These are phyloP conservation scores for Pachyseris speciosa DNA, from an alignment of 64 coral and sea anemone genomes.

Conservation along the genomic window DNA sequence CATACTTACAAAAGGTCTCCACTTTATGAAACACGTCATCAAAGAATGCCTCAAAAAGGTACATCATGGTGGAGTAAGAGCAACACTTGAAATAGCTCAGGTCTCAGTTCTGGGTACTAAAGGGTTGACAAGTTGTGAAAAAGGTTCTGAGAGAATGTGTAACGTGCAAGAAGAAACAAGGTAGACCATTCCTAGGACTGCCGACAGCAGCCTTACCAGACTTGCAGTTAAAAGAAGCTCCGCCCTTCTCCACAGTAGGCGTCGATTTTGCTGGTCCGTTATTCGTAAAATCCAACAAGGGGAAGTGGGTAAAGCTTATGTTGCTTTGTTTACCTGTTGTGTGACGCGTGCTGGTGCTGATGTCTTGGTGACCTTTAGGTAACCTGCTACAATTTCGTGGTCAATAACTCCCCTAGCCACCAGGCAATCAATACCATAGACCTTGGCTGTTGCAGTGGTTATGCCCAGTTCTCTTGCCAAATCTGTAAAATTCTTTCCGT, in stretches of 20 bases:
- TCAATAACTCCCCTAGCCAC: too few species aligned
- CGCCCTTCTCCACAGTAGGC: conserved; percentile 48
- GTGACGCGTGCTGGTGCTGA: conserved; percentile 44
- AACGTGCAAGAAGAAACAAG: conserved; percentile 9
- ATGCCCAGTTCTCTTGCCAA: too few species aligned
- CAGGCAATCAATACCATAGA: too few species aligned
- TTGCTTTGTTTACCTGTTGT: conserved; percentile 57
- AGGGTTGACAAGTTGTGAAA: conserved; percentile 35
- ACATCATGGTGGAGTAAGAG: conserved; percentile 40
- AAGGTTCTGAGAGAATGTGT: conserved; percentile 11
- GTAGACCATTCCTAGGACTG: too few species aligned
- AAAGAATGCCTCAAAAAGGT: conserved; percentile 34
- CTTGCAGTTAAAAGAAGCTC: too few species aligned
- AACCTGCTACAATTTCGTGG: too few species aligned
- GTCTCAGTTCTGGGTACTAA: conserved; percentile 32
- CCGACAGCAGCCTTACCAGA: too few species aligned
- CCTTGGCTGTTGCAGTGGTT: too few species aligned
- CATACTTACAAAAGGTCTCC: conserved; percentile 52
- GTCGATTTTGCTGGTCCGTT: conserved; percentile 73
- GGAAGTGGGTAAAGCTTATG: background rate
- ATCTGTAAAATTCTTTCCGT: too few species aligned
- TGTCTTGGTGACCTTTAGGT: too few species aligned
- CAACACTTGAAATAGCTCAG: conserved; percentile 27
- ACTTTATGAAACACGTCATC: conserved; percentile 27
- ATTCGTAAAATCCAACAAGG: background rate